Base-by-base conservation (phyloP, 2,797 vertebrate species). In the Cyclopterus lumpus region DNA sequence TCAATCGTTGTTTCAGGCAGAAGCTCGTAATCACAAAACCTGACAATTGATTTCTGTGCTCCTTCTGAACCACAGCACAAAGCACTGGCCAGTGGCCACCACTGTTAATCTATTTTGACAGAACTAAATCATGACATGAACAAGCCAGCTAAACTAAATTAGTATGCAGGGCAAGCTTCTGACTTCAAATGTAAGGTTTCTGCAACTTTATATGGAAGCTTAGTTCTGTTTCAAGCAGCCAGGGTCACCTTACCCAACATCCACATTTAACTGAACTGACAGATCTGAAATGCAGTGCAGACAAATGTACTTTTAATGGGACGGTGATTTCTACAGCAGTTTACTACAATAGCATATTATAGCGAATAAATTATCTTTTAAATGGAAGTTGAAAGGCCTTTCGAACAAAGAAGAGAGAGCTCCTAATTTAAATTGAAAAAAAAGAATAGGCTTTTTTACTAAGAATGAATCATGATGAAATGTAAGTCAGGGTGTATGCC, bases 181-280 rank as follows among this genome's bases (percentile, higher is more conserved):
- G 46, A 68, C 57, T 71, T 69, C 40, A 83, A 70, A 78, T 62
- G 26, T 75, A 59, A 77, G 49, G 46, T 75, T 60, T 65, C 4
- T 71, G 48, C 22, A 76, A 53, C 58, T 79, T 80, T 48, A 64
- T 36, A 73, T 84, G 77, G 46, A 69, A 71, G 68, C 66, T 69
- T 36, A 48, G 54, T 65, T 69, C 40, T 66, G 44, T 60, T 54
- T 8, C 34, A 51, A 69, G 60, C 54, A 73, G 61, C 28, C 40
- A 64, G 65, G 77, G 72, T 85, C 75, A 79, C 68, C 75, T 71
- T 75, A 79, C 34, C 49, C 6, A 75, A 82, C 62, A 73, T 51
- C 36, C 15, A 71, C 14, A 62, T 69, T 48, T 28, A 66, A 77
- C 22, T 63, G 67, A 75, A 58, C 14, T 42, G 54, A 77, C 62